Evolutionary conservation across 2,113 vertebrate genomes (phyloP).

Genomic region (Motacilla tschutschensis): DNA sequence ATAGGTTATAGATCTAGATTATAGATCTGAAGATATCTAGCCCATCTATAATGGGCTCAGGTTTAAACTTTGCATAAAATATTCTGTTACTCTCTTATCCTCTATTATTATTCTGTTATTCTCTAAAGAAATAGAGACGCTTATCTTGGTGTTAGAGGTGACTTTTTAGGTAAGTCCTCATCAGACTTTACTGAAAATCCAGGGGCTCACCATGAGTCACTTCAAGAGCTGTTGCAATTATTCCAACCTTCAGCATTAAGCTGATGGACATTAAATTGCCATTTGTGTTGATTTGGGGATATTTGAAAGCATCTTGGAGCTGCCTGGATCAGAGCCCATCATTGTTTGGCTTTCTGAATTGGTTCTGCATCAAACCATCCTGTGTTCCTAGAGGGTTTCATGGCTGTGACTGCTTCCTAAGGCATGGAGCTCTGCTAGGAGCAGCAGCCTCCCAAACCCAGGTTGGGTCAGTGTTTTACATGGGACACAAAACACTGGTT

Average conservation of each 20-base stretch:
- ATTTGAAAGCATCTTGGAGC: background rate
- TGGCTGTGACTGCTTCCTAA: background rate
- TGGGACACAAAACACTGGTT: background rate
- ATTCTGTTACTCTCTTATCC: background rate
- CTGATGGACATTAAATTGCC: background rate
- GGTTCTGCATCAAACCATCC: background rate
- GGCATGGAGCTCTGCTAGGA: background rate
- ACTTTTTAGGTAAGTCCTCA: background rate
- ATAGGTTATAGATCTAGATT: too few relatives aligned
- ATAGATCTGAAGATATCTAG: too few relatives aligned
- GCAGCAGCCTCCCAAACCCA: background rate
- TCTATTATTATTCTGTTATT: background rate
- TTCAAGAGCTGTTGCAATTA: background rate
- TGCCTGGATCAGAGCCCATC: background rate
- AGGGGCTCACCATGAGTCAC: background rate
- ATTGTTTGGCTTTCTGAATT: background rate
- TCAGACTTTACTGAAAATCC: background rate
- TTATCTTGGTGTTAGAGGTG: background rate
- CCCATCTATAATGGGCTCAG: background rate
- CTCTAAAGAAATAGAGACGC: background rate
- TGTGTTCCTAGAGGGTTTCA: background rate
- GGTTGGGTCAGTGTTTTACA: background rate
- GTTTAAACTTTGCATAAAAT: background rate
- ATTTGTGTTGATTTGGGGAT: background rate
- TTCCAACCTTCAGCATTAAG: background rate